phyloP scores from a whole-genome alignment of 2,888 invertebrate genomes.

The Atherix ibis region DNA sequence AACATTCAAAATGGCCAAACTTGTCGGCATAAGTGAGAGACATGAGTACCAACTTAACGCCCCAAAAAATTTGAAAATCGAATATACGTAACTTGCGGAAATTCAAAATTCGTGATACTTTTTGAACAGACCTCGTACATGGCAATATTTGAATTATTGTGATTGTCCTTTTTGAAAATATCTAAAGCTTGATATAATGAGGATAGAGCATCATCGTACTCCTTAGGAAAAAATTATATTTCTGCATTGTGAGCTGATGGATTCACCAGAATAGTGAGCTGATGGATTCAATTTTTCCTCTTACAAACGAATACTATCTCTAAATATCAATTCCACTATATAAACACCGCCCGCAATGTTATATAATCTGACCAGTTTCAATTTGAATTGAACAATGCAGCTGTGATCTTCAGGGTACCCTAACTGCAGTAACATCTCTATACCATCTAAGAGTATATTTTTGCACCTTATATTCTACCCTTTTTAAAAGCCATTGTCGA shows the following conservation, averaged over 20 bases:
- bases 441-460: conserved; percentile 25
- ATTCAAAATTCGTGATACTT: no score
- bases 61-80: no score
- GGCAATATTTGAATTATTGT: conserved; percentile 29
- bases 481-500: conserved; percentile 30
- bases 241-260: conserved; percentile 29
- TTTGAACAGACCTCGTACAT: no score
- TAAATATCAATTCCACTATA: conserved; percentile 33
- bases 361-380: conserved; percentile 32
- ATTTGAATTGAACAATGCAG: conserved; percentile 30
- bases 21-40: no score
- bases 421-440: conserved; percentile 28
- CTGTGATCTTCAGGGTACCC: conserved; percentile 27
- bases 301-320: conserved; percentile 28
- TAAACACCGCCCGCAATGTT: conserved; percentile 23
- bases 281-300: conserved; percentile 29
- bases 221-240: conserved; percentile 13
- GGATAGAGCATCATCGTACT: conserved; percentile 28
- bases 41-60: no score
- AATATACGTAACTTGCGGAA: no score
- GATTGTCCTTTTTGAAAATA: conserved; percentile 29
- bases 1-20: no score
- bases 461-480: conserved; percentile 31
- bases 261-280: conserved; percentile 33
- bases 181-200: conserved; percentile 32